These are phyloP conservation scores for Ceratitis capitata DNA, from an alignment of 1,140 invertebrate species.

Conservation along the genomic window DNA sequence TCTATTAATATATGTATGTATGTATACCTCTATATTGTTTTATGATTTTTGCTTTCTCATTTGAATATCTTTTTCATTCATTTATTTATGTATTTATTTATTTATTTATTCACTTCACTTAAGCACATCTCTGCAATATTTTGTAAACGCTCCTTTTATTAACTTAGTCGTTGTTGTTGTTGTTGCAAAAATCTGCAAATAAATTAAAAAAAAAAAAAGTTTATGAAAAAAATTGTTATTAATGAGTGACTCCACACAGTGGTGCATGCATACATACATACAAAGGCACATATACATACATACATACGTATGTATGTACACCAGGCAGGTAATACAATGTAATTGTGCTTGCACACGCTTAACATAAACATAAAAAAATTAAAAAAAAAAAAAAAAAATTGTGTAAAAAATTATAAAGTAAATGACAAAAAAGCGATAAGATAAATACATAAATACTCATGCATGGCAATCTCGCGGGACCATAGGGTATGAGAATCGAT, in stretches of 20 bases:
- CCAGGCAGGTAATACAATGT: neutral
- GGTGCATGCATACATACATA: neutral
- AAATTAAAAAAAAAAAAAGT: neutral
- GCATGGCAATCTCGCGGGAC: neutral
- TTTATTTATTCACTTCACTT: constrained; percentile 19
- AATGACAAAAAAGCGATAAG: neutral
- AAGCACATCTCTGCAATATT: neutral
- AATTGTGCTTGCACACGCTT: neutral
- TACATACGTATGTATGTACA: neutral
- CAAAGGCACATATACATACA: neutral
- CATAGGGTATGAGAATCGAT: neutral
- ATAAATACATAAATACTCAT: neutral
- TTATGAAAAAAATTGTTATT: neutral
- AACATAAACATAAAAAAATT: neutral
- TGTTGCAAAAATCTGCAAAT: constrained; percentile 6
- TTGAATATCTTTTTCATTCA: neutral
- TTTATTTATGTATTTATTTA: neutral
- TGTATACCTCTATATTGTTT: neutral
- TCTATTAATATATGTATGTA: neutral
- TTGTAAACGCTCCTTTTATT: neutral
- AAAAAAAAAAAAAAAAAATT: neutral
- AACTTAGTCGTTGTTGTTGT: neutral
- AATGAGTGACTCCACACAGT: neutral
- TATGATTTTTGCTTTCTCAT: neutral
- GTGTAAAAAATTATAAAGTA: neutral